Conservation (phyloP, 2,113 vertebrate species). For the Oriolus oriolus region DNA sequence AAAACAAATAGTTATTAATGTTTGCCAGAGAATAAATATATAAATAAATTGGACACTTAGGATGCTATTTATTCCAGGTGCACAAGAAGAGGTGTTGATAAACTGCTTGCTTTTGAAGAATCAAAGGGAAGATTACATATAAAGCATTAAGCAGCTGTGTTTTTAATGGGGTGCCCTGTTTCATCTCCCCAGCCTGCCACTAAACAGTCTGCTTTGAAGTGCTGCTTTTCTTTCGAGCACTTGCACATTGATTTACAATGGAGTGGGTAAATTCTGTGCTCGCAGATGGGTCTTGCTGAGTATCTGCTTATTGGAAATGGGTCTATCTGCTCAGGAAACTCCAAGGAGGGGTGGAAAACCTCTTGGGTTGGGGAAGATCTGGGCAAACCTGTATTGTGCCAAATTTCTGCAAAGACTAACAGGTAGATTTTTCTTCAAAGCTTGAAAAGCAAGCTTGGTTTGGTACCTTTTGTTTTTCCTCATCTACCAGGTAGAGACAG, state of each 20-base stretch:
- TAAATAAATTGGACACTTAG: neutral
- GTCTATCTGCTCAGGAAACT: neutral
- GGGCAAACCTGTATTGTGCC: neutral
- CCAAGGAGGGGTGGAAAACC: neutral
- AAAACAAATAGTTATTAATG: neutral
- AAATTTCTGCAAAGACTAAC: neutral
- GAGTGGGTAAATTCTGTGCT: neutral
- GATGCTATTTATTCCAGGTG: neutral
- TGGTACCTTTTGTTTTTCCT: neutral
- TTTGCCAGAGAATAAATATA: neutral
- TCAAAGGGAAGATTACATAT: neutral
- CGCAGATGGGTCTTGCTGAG: neutral
- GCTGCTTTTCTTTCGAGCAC: neutral
- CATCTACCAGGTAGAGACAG: neutral
- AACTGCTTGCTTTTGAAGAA: neutral
- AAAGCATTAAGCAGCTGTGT: neutral
- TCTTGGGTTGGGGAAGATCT: neutral
- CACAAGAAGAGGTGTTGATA: neutral
- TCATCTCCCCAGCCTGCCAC: neutral
- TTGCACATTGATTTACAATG: neutral
- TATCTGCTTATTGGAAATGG: neutral
- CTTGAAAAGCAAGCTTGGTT: neutral
- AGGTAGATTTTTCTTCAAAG: neutral
- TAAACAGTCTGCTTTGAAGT: constrained; percentile 17
- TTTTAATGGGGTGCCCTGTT: neutral